Base-by-base conservation (phyloP, 2,888 invertebrate genomes). In the Phalangium opilio region DNA sequence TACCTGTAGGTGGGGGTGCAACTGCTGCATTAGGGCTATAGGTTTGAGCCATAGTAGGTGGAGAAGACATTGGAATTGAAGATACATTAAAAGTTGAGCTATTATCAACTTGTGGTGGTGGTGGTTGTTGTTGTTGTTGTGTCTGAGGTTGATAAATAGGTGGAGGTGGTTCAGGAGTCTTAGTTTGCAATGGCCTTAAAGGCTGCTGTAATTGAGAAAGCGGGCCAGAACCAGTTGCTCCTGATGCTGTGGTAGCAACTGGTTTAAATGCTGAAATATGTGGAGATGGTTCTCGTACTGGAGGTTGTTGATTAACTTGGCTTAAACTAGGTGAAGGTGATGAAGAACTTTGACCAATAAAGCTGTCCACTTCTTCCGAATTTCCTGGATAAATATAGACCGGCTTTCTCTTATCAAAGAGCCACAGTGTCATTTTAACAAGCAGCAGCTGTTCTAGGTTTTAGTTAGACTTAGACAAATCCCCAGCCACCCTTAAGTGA, bases 121-220 rank as follows among this genome's bases (percentile, higher is more conserved):
- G 27, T 27, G 4, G 5, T 27, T 27, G 27, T 27, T 7, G 5
- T 27, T 27, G 27, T 8, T 27, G 27, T 8, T 27, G 27, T 27
- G 4, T 4, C 27, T 4, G 27, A 7, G 4, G 27, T 27, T 27
- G 27, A 27, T 7, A 27, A 27, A 8, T 10, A 38, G 38, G 10
- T 14, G 8, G 38, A 10, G 38, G 18, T 8, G 10, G 10, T 41
- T 17, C 5, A 10, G 3, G 18, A 11, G 19, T 8, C 18, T 17
- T 19, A 3, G 18, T 20, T 41, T 41, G 41, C 18, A n/a, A 10
- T 18, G 41, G 19, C n/a, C 41, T 17, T 3, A 41, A 20, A 18
- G 41, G 41, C n/a, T 41, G 41, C 19, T 41, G 41, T 4, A 41
- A 19, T 20, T 41, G 41, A 11, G 18, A 18, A 10, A 41, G 41